Percentiles rank a stretch among this genome's conserved stretches.
phyloP scores from a whole-genome alignment of 2,113 vertebrate genomes.

The Hyaena hyaena region DNA sequence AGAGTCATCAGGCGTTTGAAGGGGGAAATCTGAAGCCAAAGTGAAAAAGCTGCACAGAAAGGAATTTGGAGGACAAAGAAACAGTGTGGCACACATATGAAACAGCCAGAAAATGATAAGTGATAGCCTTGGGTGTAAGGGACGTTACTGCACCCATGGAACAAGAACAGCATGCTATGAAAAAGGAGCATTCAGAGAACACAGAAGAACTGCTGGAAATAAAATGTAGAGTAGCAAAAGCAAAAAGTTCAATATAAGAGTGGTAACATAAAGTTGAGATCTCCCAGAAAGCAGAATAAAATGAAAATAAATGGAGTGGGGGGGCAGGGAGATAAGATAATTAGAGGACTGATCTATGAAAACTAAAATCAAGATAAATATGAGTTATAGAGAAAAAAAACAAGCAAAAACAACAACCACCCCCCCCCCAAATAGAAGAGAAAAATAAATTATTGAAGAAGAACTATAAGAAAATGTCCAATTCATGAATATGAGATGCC shows the following conservation, averaged over 20 bases:
- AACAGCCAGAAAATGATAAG: neutral
- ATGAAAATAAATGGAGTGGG: neutral
- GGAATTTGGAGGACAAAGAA: neutral
- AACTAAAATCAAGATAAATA: conserved; percentile 4
- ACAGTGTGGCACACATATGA: neutral
- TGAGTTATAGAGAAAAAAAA: neutral
- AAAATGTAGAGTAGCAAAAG: neutral
- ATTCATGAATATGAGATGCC: neutral
- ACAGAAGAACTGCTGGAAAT: neutral
- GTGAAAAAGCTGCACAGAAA: neutral
- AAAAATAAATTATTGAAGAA: conserved; percentile 25
- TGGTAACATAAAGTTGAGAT: neutral
- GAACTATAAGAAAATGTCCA: neutral
- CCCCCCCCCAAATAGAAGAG: neutral
- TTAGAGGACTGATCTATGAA: neutral
- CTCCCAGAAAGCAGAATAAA: neutral
- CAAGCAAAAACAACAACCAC: neutral
- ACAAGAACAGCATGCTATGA: neutral
- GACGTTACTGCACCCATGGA: neutral
- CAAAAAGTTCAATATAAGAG: neutral
- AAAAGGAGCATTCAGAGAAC: neutral
- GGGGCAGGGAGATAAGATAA: neutral
- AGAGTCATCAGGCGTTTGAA: neutral
- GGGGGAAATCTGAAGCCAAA: neutral
- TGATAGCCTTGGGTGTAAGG: neutral